Percentiles rank a stretch among this genome's conserved stretches.
Conservation (phyloP, 2,797 vertebrate species). For the Cyprinodon diabolis region DNA sequence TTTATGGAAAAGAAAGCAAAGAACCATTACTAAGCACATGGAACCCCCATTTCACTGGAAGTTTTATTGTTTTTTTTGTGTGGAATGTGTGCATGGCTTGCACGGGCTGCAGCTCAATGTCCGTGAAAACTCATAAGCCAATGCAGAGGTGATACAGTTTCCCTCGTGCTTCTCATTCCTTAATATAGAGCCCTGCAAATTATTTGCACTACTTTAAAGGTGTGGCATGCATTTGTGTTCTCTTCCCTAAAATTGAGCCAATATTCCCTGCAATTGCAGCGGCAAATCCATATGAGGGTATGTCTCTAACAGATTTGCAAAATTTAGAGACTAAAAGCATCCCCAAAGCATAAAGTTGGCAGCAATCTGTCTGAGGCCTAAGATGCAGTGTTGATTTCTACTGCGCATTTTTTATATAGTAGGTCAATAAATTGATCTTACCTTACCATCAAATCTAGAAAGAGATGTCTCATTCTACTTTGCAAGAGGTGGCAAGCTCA, state of each 20-base stretch:
- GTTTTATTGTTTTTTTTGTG: conserved; percentile 69
- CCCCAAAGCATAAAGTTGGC: not conserved
- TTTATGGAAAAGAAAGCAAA: conserved; percentile 70
- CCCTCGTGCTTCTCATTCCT: not conserved
- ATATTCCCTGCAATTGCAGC: not conserved
- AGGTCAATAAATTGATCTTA: not conserved
- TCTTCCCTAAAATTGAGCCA: not conserved
- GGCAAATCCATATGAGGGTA: not conserved
- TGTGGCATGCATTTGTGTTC: not conserved
- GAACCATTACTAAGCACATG: conserved; percentile 73
- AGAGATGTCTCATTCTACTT: not conserved
- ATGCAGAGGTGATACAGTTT: conserved; percentile 10
- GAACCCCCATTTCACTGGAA: conserved; percentile 65
- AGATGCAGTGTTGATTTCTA: not conserved
- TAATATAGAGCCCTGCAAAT: not conserved
- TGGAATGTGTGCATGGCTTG: conserved; percentile 64
- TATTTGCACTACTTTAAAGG: not conserved
- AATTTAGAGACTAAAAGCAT: not conserved
- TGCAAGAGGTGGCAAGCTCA: not conserved
- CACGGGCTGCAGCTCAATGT: conserved; percentile 26
- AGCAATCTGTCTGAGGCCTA: not conserved
- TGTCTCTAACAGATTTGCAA: not conserved
- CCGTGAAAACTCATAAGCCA: conserved; percentile 5
- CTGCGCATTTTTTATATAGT: not conserved
- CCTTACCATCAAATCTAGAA: not conserved